Percentiles rank a stretch among this genome's conserved stretches.
These are phyloP conservation scores for Pantala flavescens DNA, from an alignment of 1,140 invertebrate species.

Conservation along the genomic window DNA sequence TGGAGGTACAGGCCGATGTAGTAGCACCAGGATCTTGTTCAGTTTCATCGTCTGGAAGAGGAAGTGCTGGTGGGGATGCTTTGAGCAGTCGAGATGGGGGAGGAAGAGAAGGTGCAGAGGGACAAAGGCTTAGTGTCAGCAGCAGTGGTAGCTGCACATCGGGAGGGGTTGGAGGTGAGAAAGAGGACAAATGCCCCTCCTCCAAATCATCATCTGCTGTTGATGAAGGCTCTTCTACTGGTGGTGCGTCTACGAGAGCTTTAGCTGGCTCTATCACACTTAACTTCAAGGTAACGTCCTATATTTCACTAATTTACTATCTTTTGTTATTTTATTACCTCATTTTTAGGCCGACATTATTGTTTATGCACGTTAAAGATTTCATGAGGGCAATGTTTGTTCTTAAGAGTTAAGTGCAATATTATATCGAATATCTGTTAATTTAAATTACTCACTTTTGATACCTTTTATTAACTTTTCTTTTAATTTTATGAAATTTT, in stretches of 20 bases:
- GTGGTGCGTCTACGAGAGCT: slow-evolving; percentile 59
- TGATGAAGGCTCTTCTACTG: slow-evolving; percentile 24
- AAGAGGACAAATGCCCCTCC: not conserved
- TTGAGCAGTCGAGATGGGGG: not conserved
- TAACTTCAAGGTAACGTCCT: slow-evolving; percentile 59
- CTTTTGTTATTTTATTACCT: no score
- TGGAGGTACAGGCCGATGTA: slow-evolving; percentile 68
- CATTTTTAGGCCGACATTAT: no score
- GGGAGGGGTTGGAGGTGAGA: slow-evolving; percentile 51
- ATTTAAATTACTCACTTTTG: no score
- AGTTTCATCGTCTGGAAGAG: not conserved
- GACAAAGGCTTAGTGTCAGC: slow-evolving; percentile 56
- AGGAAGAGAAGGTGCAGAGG: not conserved
- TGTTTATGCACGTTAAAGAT: no score
- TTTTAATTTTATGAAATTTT: no score
- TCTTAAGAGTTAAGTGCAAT: no score
- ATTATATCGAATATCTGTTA: no score
- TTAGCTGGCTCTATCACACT: slow-evolving; percentile 60
- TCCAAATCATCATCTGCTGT: not conserved
- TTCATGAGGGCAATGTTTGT: no score
- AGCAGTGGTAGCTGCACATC: slow-evolving; percentile 56
- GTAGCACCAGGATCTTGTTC: slow-evolving; percentile 37
- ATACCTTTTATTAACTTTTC: no score
- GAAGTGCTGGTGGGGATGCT: not conserved
- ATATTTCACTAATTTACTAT: no score